Evolutionary conservation across 2,888 invertebrate genomes (phyloP).

Genomic region (Cerastis rubricosa): DNA sequence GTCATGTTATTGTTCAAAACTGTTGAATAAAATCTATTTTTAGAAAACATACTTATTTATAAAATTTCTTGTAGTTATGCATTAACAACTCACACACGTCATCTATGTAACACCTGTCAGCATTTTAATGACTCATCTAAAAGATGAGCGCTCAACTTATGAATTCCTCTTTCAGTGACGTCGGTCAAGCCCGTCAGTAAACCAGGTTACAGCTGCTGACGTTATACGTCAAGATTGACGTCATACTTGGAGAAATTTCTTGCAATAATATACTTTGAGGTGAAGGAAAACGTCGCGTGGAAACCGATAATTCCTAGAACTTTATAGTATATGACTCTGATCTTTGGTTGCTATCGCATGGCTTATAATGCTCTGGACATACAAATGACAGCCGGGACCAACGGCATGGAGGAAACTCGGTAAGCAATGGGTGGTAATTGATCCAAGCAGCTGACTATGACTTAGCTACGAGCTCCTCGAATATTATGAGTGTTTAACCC

Average conservation of each 20-base stretch:
- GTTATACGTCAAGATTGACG: slow-evolving; percentile 11
- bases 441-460: too few species aligned
- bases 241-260: slow-evolving; percentile 10
- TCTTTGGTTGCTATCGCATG: too few species aligned
- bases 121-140: slow-evolving; percentile 20
- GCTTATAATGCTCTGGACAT: too few species aligned
- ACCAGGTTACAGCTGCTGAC: slow-evolving; percentile 4
- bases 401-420: too few species aligned
- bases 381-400: too few species aligned
- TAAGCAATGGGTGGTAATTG: too few species aligned
- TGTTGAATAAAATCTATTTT: neutral
- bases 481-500: neutral
- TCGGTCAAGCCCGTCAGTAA: neutral
- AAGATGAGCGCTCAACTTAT: neutral
- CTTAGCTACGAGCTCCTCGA: too few species aligned
- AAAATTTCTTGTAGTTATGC: neutral
- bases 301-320: neutral
- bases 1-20: too few species aligned
- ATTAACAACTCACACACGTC: neutral
- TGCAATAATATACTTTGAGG: neutral
- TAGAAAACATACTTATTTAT: neutral
- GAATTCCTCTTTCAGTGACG: slow-evolving; percentile 25
- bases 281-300: neutral
- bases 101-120: neutral
- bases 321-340: too few species aligned